Base-by-base conservation (phyloP, 2,888 invertebrate genomes). In the Drosophila kokeensis region DNA sequence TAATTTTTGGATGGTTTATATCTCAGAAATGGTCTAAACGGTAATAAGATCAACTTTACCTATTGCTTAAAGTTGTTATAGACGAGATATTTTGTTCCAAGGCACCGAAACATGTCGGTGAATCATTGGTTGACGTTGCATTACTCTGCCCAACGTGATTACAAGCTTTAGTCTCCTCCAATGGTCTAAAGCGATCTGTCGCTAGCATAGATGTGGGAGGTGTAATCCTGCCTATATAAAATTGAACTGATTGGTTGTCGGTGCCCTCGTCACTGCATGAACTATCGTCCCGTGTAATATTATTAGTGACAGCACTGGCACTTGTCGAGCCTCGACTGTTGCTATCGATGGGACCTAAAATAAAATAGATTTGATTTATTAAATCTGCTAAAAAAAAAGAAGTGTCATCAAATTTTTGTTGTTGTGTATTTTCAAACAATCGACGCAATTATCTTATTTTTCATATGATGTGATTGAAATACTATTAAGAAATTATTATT, bases 241-340 rank as follows among this genome's bases (percentile, higher is more conserved):
- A 91, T 64, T 91, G 90, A 29, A 91, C 91, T 54, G 92, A 91
- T 74, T 90, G 90, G 73, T 81, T 88, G 57, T 90, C 91, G 55
- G 77, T 73, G 66, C 90, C 91, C 65, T 92, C 92, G 60, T 92
- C 92, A 74, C 92, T 92, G 61, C 90, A 87, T 30, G 92, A 92
- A 59, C 92, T 92, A 82, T 92, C 92, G 69, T 92, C 92, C 27
- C 91, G 90, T 53, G 81, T 73, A 29, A 84, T 81, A 67, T 83
- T 86, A 66, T 83, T 77, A 30, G 85, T 76, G 40, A 74, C 63
- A 54, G 79, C 62, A 59, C 79, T 73, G 40, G 57, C 71, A 40
- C 73, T 73, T 53, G 78, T 76, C 42, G 83, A 82, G 76, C 79
- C 89, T 55, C 91, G 86, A 76, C 85, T 90, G 71, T 92, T 30